Evolutionary conservation across 2,888 invertebrate genomes (phyloP).

Genomic region (Hermaeophaga mercurialis): DNA sequence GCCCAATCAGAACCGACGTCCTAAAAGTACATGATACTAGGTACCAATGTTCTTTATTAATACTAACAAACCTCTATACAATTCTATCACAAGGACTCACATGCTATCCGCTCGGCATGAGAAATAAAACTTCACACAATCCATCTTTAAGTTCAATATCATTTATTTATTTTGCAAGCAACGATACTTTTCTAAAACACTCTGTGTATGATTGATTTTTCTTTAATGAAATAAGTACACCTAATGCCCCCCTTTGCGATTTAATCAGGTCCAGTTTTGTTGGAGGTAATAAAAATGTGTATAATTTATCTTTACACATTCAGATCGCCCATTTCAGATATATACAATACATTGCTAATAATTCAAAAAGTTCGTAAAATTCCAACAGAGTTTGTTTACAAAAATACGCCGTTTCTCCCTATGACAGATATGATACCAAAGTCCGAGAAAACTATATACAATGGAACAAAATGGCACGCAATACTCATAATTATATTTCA

Average conservation of each 20-base stretch:
- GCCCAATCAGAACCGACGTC: too few species aligned
- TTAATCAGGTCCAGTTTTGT: not conserved
- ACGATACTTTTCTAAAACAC: too few species aligned
- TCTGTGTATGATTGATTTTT: too few species aligned
- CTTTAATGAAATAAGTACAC: too few species aligned
- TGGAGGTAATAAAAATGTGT: not conserved
- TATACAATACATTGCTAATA: constrained; percentile 1
- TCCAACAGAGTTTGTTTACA: not conserved
- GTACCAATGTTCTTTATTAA: too few species aligned
- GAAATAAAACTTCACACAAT: too few species aligned
- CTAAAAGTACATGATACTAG: too few species aligned
- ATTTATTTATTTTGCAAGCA: too few species aligned
- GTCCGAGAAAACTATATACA: constrained; percentile 4
- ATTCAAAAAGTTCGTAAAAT: constrained; percentile 12
- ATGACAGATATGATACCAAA: constrained; percentile 9
- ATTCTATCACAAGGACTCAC: too few species aligned
- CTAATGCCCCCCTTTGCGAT: not conserved
- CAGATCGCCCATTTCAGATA: constrained; percentile 3
- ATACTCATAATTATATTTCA: constrained; percentile 1
- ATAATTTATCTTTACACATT: constrained; percentile 2
- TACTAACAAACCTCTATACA: too few species aligned
- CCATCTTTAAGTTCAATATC: too few species aligned
- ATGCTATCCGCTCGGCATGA: too few species aligned
- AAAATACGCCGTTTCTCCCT: constrained; percentile 7
- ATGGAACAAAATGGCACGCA: constrained; percentile 9